Conservation (phyloP, 2,113 vertebrate genomes). For the Microcebus griseorufus region DNA sequence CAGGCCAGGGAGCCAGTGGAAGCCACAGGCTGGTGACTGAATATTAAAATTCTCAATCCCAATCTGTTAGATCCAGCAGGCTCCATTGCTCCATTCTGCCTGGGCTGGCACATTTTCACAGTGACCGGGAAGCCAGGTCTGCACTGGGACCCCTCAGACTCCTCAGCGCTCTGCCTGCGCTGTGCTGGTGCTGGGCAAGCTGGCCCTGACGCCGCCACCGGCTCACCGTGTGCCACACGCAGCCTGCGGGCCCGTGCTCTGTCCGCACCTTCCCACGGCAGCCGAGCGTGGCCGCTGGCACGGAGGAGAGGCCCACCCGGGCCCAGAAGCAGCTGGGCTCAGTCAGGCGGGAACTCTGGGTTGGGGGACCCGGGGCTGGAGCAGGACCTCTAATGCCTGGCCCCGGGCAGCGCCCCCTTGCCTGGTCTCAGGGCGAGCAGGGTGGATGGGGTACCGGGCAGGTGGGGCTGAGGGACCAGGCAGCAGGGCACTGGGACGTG, state of each 20-base stretch:
- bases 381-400: not conserved
- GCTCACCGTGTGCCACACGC: not conserved
- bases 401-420: no score
- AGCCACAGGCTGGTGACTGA: not conserved
- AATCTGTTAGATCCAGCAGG: not conserved
- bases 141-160: not conserved
- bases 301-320: rapidly evolving
- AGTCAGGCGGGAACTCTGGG: not conserved
- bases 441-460: not conserved
- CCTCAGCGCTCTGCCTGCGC: not conserved
- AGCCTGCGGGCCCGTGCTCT: not conserved
- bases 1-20: not conserved
- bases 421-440: not conserved
- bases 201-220: rapidly evolving
- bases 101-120: not conserved
- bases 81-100: not conserved
- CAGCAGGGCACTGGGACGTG: rapidly evolving
- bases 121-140: not conserved
- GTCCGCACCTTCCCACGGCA: not conserved
- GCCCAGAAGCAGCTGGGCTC: not conserved
- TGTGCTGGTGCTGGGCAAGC: not conserved
- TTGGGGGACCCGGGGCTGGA: rapidly evolving
- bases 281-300: not conserved
- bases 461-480: not conserved
- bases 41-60: not conserved